Evolutionary conservation across 2,113 vertebrate genomes (phyloP), one percentile per base, ranked within the genome.

Genomic region (Tachuris rubrigastra): DNA sequence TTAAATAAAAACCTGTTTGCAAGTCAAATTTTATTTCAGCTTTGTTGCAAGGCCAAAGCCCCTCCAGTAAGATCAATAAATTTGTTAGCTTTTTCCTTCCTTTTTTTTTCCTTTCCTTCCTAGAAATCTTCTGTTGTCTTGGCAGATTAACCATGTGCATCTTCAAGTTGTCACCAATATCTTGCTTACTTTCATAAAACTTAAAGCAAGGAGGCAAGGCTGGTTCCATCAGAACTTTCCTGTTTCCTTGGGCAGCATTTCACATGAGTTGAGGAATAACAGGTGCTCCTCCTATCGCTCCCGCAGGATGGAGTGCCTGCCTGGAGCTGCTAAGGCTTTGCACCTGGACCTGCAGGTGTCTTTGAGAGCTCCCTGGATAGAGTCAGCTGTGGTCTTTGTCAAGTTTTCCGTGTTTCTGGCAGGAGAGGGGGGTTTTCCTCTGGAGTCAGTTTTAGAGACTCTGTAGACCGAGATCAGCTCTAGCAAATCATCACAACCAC

Each of bases 291-390:
- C 6, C 25, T 55, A 16, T 1, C 3, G 1, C 8, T 14, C 12
- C 31, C 1, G 5, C n/a, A n/a, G n/a, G 30, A 69, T 3, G 0
- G 23, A 80, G 11, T 2, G 2, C 8, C 19, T 0, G 0, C 23
- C 30, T 35, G 24, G 16, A 55, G 42, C 37, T 0, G 0, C 49
- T 3, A 14, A 79, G 49, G 33, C 41, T 50, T 85, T 12, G 1
- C 79, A 80, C 15, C 14, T 5, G 4, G 14, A 46, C 13, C 56
- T 46, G 31, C 69, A 50, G 41, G 18, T 35, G 46, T 33, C 44
- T n/a, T 31, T 0, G 0, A 58, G 8, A 41, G 12, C 46, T 79
- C 14, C 24, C 62, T 13, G 41, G 13, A 22, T 1, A 33, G 7
- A 33, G 10, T 3, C 35, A 14, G 12, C 0, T 4, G 2, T 2